A percentile compares a stretch with the other conserved stretches of the same genome.
phyloP scores from a whole-genome alignment of 2,113 vertebrate species.

The Pristiophorus japonicus region DNA sequence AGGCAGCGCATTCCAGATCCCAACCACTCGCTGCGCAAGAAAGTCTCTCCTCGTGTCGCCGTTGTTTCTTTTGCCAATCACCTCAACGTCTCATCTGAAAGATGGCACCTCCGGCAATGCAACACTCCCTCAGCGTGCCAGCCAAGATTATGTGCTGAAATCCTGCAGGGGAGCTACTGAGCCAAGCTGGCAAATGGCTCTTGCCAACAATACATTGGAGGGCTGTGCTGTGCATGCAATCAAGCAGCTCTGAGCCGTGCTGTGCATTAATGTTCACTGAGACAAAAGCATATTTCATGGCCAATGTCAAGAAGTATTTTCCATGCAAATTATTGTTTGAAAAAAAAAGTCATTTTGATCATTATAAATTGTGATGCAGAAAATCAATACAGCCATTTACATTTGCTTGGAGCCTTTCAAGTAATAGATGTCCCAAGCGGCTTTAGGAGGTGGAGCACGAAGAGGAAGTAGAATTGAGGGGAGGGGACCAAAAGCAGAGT shows the following conservation, averaged over 20 bases:
- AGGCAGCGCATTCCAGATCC: no score
- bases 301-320: neutral
- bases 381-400: no score
- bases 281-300: neutral
- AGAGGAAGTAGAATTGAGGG: neutral
- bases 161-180: neutral
- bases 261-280: neutral
- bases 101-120: neutral
- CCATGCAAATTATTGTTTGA: neutral
- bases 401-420: neutral
- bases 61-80: no score
- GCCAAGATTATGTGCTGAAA: neutral
- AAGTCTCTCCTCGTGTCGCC: no score
- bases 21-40: no score
- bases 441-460: neutral
- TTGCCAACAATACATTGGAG: neutral
- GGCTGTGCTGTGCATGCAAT: neutral
- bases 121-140: neutral
- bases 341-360: neutral
- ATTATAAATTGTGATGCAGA: neutral
- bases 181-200: neutral
- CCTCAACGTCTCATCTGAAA: neutral
- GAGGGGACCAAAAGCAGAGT: neutral
- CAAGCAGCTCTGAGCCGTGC: neutral
- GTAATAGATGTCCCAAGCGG: neutral